phyloP scores from a whole-genome alignment of 2,113 vertebrate species.

The Toxotes jaculatrix region DNA sequence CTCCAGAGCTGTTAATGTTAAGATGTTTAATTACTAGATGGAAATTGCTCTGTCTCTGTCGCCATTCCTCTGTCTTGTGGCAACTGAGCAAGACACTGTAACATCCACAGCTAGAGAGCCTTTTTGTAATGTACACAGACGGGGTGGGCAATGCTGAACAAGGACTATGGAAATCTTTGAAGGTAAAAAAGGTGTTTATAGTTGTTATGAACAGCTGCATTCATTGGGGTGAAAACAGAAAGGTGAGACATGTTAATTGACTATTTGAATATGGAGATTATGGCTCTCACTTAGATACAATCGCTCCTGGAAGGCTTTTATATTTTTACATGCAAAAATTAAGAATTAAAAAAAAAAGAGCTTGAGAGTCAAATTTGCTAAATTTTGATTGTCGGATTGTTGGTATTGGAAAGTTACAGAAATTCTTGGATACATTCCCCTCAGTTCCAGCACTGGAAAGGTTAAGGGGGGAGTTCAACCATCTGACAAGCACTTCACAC shows the following conservation, averaged over 20 bases:
- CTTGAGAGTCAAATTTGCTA: not conserved
- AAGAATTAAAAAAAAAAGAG: constrained; percentile 1
- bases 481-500: no score
- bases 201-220: not conserved
- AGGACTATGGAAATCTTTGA: not conserved
- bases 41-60: constrained; percentile 28
- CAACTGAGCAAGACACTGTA: not conserved
- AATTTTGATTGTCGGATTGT: not conserved
- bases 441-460: no score
- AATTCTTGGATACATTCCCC: no score
- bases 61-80: constrained; percentile 2
- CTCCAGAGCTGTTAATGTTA: constrained; percentile 33
- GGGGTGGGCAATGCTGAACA: not conserved
- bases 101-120: not conserved
- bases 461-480: no score
- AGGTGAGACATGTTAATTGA: not conserved
- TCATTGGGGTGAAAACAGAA: not conserved
- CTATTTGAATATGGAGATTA: constrained; percentile 10
- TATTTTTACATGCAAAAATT: not conserved
- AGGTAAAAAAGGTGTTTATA: not conserved
- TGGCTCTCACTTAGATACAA: not conserved
- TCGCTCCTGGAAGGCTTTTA: not conserved
- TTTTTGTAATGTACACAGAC: not conserved
- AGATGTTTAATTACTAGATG: constrained; percentile 47
- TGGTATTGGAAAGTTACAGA: not conserved